These are phyloP conservation scores for Ptycholaimellus sp. DNA, from an alignment of 2,888 invertebrate species.

Conservation along the genomic window DNA sequence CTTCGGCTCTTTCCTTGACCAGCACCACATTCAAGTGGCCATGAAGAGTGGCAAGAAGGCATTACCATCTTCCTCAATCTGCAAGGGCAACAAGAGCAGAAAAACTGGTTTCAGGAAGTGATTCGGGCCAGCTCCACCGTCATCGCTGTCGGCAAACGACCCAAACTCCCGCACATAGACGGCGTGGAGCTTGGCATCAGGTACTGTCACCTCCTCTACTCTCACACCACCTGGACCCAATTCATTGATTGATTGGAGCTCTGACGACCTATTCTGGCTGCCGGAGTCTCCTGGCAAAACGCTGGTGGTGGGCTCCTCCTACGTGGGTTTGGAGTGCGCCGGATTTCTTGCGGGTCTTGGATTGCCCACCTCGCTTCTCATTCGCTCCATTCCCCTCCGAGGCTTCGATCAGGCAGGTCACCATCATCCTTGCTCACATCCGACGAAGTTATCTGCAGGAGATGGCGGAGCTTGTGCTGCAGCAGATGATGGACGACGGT, in stretches of 20 bases:
- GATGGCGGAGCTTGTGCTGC: conserved; percentile 33
- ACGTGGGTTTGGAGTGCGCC: conserved; percentile 35
- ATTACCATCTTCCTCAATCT: background rate
- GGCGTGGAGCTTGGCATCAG: conserved; percentile 27
- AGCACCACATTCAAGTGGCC: conserved; percentile 28
- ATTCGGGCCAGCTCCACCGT: conserved; percentile 29
- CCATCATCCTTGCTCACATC: background rate
- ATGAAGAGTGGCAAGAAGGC: conserved; percentile 9
- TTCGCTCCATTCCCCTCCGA: conserved; percentile 34
- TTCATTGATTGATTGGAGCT: no score
- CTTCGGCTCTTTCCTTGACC: conserved; percentile 29
- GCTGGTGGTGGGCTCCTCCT: conserved; percentile 36
- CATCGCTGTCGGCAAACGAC: conserved; percentile 31
- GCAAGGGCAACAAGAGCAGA: no score
- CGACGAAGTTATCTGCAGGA: conserved; percentile 12
- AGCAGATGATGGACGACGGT: conserved; percentile 29
- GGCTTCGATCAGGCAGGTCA: conserved; percentile 33
- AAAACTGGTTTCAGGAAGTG: conserved; percentile 13
- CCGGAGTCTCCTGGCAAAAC: conserved; percentile 32
- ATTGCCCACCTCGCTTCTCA: conserved; percentile 27
- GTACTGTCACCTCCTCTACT: no score
- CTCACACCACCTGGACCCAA: no score
- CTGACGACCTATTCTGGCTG: conserved; percentile 34
- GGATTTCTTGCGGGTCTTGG: conserved; percentile 33
- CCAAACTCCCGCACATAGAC: conserved; percentile 28